Conservation (phyloP, 2,113 vertebrate species). For the Myiopsitta monachus region DNA sequence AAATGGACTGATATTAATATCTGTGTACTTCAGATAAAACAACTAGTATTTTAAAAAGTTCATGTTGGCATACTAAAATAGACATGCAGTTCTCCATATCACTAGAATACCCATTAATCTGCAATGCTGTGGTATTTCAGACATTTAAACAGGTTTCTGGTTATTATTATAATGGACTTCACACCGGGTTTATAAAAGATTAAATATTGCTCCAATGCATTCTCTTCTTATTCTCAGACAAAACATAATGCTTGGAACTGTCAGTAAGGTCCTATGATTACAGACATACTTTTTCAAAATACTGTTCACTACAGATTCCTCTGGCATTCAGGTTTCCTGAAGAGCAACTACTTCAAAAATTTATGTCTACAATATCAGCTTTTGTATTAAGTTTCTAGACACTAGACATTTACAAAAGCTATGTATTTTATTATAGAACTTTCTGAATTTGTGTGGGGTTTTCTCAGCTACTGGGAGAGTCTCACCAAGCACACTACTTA, state of each 20-base stretch:
- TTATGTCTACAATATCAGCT: background rate
- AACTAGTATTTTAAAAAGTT: background rate
- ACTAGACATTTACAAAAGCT: background rate
- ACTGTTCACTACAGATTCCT: background rate
- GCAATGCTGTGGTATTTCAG: background rate
- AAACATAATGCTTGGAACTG: constrained; percentile 1
- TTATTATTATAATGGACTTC: background rate
- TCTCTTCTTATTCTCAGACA: background rate
- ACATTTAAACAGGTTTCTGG: background rate
- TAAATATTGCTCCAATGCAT: background rate
- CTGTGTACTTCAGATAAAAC: background rate
- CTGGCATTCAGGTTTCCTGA: background rate
- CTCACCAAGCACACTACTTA: background rate
- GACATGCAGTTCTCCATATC: background rate
- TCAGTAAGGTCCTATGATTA: background rate
- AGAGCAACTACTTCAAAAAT: background rate
- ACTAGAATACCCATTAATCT: background rate
- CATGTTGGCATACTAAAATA: background rate
- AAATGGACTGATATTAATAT: background rate
- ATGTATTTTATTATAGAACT: background rate
- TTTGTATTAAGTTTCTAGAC: background rate
- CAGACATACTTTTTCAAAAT: constrained; percentile 22
- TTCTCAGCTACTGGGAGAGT: background rate
- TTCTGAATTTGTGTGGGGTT: background rate
- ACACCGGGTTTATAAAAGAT: background rate